Evolutionary conservation across 2,888 invertebrate species (phyloP).

Genomic region (Agriotes lineatus): DNA sequence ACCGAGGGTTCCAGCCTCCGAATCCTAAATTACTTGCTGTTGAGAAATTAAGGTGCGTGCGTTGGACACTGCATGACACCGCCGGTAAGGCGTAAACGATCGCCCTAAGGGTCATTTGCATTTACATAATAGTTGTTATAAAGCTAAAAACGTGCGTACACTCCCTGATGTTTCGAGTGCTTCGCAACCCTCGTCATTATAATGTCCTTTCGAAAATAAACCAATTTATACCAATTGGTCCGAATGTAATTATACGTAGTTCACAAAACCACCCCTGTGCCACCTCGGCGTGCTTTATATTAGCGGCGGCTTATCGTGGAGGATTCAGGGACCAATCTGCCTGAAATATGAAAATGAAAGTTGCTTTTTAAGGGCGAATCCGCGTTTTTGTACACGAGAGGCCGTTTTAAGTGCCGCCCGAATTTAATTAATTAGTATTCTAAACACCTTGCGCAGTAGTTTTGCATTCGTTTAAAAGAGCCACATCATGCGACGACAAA

Average conservation of each 20-base stretch:
- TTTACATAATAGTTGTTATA: constrained; percentile 28
- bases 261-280: too few relatives aligned
- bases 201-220: constrained; percentile 19
- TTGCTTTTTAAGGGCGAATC: too few relatives aligned
- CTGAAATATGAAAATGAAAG: too few relatives aligned
- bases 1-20: constrained; percentile 24
- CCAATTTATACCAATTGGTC: constrained; percentile 14
- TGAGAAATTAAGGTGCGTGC: constrained; percentile 27
- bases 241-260: neutral
- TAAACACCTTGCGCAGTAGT: too few relatives aligned
- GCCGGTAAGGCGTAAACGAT: neutral
- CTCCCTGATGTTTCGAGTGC: neutral
- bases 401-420: too few relatives aligned
- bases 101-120: constrained; percentile 20
- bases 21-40: constrained; percentile 36
- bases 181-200: constrained; percentile 1
- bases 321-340: too few relatives aligned
- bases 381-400: too few relatives aligned
- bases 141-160: constrained; percentile 14
- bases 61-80: constrained; percentile 11
- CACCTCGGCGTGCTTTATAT: neutral
- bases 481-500: too few relatives aligned
- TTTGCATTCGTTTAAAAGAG: too few relatives aligned
- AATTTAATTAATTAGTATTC: too few relatives aligned
- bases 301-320: neutral